A percentile compares a stretch with the other conserved stretches of the same genome.
These are phyloP conservation scores for Notospermus geniculatus DNA, from an alignment of 1,140 invertebrate genomes.

Conservation along the genomic window DNA sequence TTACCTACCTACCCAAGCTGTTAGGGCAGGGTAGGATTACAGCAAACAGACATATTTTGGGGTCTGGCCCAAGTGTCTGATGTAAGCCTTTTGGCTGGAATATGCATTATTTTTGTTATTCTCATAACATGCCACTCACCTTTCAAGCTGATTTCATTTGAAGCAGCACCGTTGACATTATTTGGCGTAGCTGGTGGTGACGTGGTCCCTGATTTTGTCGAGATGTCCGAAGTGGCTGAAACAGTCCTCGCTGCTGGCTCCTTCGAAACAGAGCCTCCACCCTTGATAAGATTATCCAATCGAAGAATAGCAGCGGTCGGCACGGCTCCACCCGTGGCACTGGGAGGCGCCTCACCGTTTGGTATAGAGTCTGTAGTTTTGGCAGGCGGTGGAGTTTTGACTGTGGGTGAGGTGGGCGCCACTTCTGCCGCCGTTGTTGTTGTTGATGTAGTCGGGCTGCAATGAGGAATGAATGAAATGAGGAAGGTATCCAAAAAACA, in stretches of 20 bases:
- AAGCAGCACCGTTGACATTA: not conserved
- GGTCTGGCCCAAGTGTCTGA: too few relatives aligned
- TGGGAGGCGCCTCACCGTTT: not conserved
- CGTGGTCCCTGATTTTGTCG: slow-evolving; percentile 5
- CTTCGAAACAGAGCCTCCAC: slow-evolving; percentile 43
- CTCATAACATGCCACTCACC: slow-evolving; percentile 22
- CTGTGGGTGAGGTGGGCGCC: slow-evolving; percentile 2
- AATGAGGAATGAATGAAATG: not conserved
- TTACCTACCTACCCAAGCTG: too few relatives aligned
- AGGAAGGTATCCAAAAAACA: too few relatives aligned
- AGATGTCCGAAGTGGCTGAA: slow-evolving; percentile 21
- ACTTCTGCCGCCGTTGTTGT: too few relatives aligned
- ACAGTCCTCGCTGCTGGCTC: not conserved
- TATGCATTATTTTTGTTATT: too few relatives aligned
- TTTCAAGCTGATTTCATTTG: slow-evolving; percentile 31
- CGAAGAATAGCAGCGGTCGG: slow-evolving; percentile 58
- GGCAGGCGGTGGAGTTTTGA: slow-evolving; percentile 18
- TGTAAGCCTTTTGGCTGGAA: too few relatives aligned
- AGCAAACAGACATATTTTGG: too few relatives aligned
- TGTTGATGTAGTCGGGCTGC: slow-evolving; percentile 1
- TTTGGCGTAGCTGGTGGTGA: slow-evolving; percentile 14
- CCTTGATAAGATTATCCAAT: slow-evolving; percentile 65
- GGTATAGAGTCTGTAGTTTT: slow-evolving; percentile 16
- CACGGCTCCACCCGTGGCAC: slow-evolving; percentile 17
- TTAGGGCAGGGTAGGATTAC: too few relatives aligned